A percentile compares a stretch with the other conserved stretches of the same genome.
Evolutionary conservation across 2,888 invertebrate genomes (phyloP).

Genomic region (Drosophila setosimentum): DNA sequence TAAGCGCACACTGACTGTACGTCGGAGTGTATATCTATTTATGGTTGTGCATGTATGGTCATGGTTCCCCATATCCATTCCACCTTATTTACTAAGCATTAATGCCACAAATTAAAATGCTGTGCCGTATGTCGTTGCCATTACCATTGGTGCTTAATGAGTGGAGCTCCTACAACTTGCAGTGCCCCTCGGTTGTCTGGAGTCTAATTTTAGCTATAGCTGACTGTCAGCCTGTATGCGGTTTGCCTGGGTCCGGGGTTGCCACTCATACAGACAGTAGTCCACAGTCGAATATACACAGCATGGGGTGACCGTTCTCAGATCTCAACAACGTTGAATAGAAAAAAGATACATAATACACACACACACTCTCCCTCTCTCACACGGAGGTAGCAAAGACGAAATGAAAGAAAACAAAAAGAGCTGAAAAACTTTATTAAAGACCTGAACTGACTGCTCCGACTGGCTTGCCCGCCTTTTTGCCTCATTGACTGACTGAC

Average conservation of each 20-base stretch:
- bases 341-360: conserved; percentile 14
- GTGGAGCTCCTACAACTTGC: conserved; percentile 54
- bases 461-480: conserved; percentile 16
- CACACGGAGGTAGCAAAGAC: conserved; percentile 28
- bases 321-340: conserved; percentile 53
- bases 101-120: conserved; percentile 74
- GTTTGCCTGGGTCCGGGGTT: conserved; percentile 26
- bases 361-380: not conserved
- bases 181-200: conserved; percentile 57
- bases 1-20: conserved; percentile 27
- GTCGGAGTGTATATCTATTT: conserved; percentile 3
- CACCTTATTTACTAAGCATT: conserved; percentile 66
- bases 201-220: conserved; percentile 73
- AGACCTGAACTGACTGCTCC: conserved; percentile 57
- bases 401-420: conserved; percentile 51
- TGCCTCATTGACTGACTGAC: conserved; percentile 16
- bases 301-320: conserved; percentile 75
- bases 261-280: conserved; percentile 51
- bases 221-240: conserved; percentile 30
- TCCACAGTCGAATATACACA: conserved; percentile 46
- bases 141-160: conserved; percentile 62
- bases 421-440: conserved; percentile 68
- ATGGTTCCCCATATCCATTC: conserved; percentile 23
- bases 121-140: conserved; percentile 55
- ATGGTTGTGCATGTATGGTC: conserved; percentile 9